Evolutionary conservation across 2,113 vertebrate genomes (phyloP), one percentile per base, ranked within the genome.

Genomic region (Poeciliopsis retropinna): DNA sequence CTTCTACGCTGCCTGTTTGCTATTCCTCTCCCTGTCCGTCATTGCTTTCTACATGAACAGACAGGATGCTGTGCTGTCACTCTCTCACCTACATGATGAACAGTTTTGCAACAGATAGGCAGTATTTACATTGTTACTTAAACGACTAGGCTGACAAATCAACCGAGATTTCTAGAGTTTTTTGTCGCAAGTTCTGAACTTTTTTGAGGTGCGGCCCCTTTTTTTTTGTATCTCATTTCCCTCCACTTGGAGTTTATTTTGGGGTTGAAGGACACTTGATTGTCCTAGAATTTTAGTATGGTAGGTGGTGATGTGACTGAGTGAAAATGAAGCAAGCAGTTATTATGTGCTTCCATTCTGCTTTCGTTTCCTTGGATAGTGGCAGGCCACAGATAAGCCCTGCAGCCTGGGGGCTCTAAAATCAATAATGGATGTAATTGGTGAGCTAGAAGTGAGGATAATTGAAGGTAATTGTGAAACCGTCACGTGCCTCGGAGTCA

Each of bases 341-440:
- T 85, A 78, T 86, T 87, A 81, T 87, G 82, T 85, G 72, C 62
- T 81, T 70, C 72, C 72, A 25, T 83, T 88, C 85, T 82, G 62
- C 74, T 80, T 78, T 79, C 62, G 79, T 63, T 65, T 70, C 31
- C 39, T 5, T 80, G 54, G 79, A 66, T 70, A 86, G 69, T 85
- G 89, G 83, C 78, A 73, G 28, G 70, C 76, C 80, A 79, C 78
- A 87, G 91, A 92, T 93, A 92, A 89, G 87, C 75, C 77, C 75
- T 79, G 72, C 47, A 78, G 90, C 79, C 82, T 34, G 41, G 72
- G 82, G 83, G 74, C 51, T 80, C 84, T 76, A 72, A 75, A 91
- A 92, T 94, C 93, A 91, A 94, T 94, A 93, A 82, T 71, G 76
- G 68, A 78, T 84, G 72, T 91, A 90, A 94, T 90, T 92, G 91